Evolutionary conservation across 1,140 invertebrate genomes (phyloP).

Genomic region (Aphaenogaster floridana): DNA sequence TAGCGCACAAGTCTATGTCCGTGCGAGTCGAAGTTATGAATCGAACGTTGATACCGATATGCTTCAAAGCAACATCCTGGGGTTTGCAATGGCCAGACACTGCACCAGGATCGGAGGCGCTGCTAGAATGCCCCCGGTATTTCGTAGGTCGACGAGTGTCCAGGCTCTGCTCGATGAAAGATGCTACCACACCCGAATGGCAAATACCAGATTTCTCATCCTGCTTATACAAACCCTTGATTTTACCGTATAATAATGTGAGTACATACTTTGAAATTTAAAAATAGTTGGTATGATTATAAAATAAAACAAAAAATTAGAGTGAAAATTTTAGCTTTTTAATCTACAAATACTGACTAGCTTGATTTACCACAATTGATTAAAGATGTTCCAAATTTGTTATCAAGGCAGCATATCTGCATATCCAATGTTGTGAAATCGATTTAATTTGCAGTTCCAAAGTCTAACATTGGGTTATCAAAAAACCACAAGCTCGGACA

Average conservation of each 20-base stretch:
- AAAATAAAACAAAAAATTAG: neutral
- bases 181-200: slow-evolving; percentile 90
- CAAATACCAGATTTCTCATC: slow-evolving; percentile 91
- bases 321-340: neutral
- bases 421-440: neutral
- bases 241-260: slow-evolving; percentile 90
- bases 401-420: neutral
- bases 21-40: slow-evolving; percentile 89
- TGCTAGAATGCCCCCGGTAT: slow-evolving; percentile 88
- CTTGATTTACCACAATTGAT: neutral
- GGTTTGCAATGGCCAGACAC: slow-evolving; percentile 89
- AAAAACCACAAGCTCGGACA: slow-evolving; percentile 87
- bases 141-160: slow-evolving; percentile 86
- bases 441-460: slow-evolving; percentile 86
- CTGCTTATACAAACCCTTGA: slow-evolving; percentile 90
- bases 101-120: slow-evolving; percentile 88
- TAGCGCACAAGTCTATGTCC: slow-evolving; percentile 87
- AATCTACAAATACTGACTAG: neutral
- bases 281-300: neutral
- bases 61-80: slow-evolving; percentile 84
- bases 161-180: slow-evolving; percentile 88
- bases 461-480: slow-evolving; percentile 90
- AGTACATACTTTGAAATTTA: slow-evolving; percentile 61
- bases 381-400: neutral
- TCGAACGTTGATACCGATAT: slow-evolving; percentile 87